Evolutionary conservation across 2,888 invertebrate species (phyloP).

Genomic region (Synergus laeviventris): DNA sequence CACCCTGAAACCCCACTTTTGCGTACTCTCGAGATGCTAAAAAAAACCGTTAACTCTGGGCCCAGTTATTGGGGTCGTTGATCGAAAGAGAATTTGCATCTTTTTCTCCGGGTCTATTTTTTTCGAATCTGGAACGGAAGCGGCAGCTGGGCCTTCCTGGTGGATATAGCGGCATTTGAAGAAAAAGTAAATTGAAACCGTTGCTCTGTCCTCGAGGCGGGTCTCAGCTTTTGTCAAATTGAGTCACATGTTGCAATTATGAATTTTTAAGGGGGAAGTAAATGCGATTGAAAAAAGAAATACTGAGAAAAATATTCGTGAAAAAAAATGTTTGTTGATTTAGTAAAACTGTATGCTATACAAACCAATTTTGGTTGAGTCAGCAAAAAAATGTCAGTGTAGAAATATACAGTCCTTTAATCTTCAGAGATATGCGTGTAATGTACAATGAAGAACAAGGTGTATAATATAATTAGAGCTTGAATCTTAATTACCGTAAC

Average conservation of each 20-base stretch:
- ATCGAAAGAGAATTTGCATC: conserved; percentile 68
- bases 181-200: conserved; percentile 41
- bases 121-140: conserved; percentile 68
- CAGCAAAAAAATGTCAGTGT: too few species aligned
- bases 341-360: too few species aligned
- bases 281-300: not conserved
- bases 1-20: conserved; percentile 47
- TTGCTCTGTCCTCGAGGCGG: conserved; percentile 33
- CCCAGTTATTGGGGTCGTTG: conserved; percentile 62
- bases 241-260: conserved; percentile 6
- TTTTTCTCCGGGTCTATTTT: conserved; percentile 55
- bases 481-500: not conserved
- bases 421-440: too few species aligned
- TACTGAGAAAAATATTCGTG: too few species aligned
- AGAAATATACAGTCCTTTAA: too few species aligned
- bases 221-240: conserved; percentile 35
- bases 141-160: conserved; percentile 57
- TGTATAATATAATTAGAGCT: not conserved
- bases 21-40: conserved; percentile 51
- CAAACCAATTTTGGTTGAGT: too few species aligned
- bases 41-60: conserved; percentile 63
- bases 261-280: not conserved
- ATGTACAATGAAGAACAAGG: not conserved
- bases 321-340: too few species aligned
- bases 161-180: conserved; percentile 37